Evolutionary conservation across 2,113 vertebrate genomes (phyloP), one percentile per base, ranked within the genome.

Genomic region (Poicephalus gulielmi): DNA sequence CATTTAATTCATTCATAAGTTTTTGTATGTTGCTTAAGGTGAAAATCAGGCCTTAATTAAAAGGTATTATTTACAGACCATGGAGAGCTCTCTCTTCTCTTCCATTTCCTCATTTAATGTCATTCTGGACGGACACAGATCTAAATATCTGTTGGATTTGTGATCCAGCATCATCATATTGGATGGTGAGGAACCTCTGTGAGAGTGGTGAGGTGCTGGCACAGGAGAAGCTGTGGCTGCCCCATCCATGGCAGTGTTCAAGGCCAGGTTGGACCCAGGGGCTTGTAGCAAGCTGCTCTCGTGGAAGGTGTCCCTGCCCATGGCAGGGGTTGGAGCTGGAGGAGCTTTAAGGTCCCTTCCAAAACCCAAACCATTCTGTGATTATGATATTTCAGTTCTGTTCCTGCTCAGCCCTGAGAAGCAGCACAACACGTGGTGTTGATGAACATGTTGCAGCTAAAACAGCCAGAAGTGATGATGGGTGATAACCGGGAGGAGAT

Each of bases 401-500:
- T 16, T 57, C 66, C 52, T 1, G 12, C 80, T 44, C 46, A 13
- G 47, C 50, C 30, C 62, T 3, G 2, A 2, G 43, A 13, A 55
- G 53, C 31, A 3, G 39, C 22, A 1, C 2, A 3, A 30, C 30
- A 0, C 2, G 17, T 2, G 43, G 10, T 37, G 57, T 41, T 9
- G 30, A 6, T 7, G 0, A 1, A 17, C 1, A 0, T 6, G 0
- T 31, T 3, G 1, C 35, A 3, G 47, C 19, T 6, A 2, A 44
- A 37, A 10, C 12, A 39, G 71, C 20, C 1, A 10, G 9, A 7
- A 24, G 43, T 2, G 71, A 3, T 16, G 62, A 9, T 7, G 70
- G 55, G 55, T 24, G 2, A 0, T 6, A 6, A 4, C 12, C 4
- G 2, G 55, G 47, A 50, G 33, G 76, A 81, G 35, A 53, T 22